Evolutionary conservation across 1,140 invertebrate species (phyloP).

Genomic region (Lepidurus couesii): DNA sequence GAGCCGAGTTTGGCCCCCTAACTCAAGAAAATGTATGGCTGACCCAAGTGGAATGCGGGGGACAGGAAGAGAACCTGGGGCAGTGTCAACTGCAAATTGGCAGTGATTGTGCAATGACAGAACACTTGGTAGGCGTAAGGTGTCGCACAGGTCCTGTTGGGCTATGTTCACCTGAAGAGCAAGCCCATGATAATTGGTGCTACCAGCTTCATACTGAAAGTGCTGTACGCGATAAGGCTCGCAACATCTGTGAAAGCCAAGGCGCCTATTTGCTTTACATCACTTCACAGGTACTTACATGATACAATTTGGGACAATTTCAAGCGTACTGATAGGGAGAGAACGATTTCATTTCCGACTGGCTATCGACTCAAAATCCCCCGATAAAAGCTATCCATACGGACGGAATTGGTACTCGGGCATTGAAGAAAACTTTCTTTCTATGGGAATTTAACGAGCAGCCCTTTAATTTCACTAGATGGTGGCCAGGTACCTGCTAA

Average conservation of each 20-base stretch:
- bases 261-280: constrained; percentile 51
- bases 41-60: constrained; percentile 44
- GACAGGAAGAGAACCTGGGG: constrained; percentile 45
- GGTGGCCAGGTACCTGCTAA: constrained; percentile 45
- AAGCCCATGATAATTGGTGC: constrained; percentile 30
- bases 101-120: constrained; percentile 28
- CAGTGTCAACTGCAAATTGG: constrained; percentile 14
- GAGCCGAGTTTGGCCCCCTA: constrained; percentile 37
- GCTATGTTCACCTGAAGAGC: constrained; percentile 29
- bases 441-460: constrained; percentile 50
- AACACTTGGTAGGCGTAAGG: constrained; percentile 31
- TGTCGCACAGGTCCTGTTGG: constrained; percentile 29
- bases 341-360: constrained; percentile 56
- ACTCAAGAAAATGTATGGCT: constrained; percentile 34
- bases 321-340: constrained; percentile 46
- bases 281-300: constrained; percentile 43
- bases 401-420: constrained; percentile 50
- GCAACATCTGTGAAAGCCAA: constrained; percentile 34
- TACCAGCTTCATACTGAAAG: constrained; percentile 26
- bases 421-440: constrained; percentile 48
- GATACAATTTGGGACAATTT: not conserved
- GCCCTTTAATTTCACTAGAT: constrained; percentile 45
- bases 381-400: constrained; percentile 50
- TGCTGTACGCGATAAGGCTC: constrained; percentile 26
- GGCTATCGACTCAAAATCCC: constrained; percentile 47